These are phyloP conservation scores for Balearica regulorum DNA, from an alignment of 2,797 vertebrate genomes.

Conservation along the genomic window DNA sequence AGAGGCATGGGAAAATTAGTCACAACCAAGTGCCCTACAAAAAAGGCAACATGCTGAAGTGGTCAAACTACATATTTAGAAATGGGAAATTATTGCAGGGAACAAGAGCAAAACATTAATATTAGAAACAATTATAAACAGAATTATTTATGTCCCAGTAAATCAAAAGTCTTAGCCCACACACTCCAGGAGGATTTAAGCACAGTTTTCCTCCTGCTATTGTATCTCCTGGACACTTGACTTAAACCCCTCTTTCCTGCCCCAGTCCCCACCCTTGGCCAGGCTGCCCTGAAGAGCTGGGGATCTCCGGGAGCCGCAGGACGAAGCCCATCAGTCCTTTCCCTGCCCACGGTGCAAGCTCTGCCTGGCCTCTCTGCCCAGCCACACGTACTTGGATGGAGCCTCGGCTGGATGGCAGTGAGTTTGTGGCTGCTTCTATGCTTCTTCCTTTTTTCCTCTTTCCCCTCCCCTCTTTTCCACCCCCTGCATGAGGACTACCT, in stretches of 20 bases:
- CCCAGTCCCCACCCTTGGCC: too few relatives aligned
- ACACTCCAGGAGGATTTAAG: neutral
- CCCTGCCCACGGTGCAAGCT: neutral
- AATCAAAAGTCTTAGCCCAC: neutral
- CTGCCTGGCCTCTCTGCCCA: neutral
- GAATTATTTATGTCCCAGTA: neutral
- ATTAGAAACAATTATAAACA: neutral
- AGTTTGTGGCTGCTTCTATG: neutral
- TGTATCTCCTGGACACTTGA: neutral
- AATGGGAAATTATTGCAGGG: neutral
- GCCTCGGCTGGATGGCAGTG: neutral
- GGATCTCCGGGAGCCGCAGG: neutral
- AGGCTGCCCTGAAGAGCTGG: neutral
- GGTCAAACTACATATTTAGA: neutral
- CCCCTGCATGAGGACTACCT: neutral
- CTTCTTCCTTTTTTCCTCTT: neutral
- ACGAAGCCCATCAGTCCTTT: neutral
- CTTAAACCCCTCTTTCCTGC: neutral
- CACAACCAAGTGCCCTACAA: neutral
- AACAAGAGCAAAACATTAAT: neutral
- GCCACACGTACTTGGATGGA: fast-evolving
- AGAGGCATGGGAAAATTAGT: neutral
- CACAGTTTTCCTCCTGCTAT: neutral
- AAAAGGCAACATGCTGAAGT: neutral
- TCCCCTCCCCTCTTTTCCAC: neutral